Evolutionary conservation across 2,797 vertebrate genomes (phyloP), one percentile per base, ranked within the genome.

Genomic region (Oreortyx pictus): DNA sequence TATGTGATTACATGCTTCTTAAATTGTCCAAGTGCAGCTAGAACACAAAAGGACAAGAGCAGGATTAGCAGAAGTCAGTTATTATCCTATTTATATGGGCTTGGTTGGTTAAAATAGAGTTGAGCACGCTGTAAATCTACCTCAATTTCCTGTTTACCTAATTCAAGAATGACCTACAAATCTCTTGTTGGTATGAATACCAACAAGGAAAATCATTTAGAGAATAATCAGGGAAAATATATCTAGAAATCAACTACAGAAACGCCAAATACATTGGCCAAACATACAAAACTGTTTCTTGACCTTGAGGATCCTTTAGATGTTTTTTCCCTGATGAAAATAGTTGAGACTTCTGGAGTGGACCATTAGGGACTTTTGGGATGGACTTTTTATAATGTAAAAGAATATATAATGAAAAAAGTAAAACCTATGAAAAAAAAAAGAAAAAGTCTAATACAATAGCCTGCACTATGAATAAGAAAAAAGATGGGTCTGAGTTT

Each of bases 111-210:
- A 71, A 79, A 6, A 70, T 1, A 37, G 35, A 86, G 56, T 19
- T 49, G n/a, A 79, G 33, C 29, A 59, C 44, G 23, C 24, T 50
- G 24, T 77, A 86, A 93, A 94, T 92, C 76, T 72, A 47, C 24
- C 7, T 8, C 31, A 86, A 18, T 77, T 90, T 91, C 44, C 61
- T 64, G 27, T 66, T 52, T 61, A 29, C 52, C 41, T 83, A 14
- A 74, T 86, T 94, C 71, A 91, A 90, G 77, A 90, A 71, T 41
- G 20, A 14, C 37, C 41, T 76, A 56, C 27, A 73, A 82, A 74
- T 64, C 60, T 83, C 44, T 76, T 20, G 54, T 67, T 82, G 14
- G 29, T 82, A 60, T 80, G 87, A 92, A 94, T 72, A 83, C 13
- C 41, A 82, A 60, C 0, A 5, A 82, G 7, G 17, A 29, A 86